phyloP scores from a whole-genome alignment of 2,797 vertebrate species.

The Trematomus bernacchii region DNA sequence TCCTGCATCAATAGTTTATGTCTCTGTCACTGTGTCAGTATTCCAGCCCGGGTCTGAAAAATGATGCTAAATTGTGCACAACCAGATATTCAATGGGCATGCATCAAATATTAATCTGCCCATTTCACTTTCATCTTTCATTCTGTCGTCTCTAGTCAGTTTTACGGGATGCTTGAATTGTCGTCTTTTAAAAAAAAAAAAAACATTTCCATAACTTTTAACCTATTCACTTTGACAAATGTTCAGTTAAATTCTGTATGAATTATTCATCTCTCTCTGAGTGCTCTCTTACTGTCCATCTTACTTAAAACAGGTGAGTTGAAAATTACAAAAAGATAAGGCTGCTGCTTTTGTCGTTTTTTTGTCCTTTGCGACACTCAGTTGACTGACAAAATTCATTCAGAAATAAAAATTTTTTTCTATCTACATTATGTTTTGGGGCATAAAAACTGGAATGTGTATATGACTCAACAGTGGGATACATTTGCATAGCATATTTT shows the following conservation, averaged over 20 bases:
- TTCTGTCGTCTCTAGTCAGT: not conserved
- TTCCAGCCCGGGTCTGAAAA: not conserved
- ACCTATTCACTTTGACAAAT: not conserved
- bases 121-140: not conserved
- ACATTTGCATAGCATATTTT: not conserved
- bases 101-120: not conserved
- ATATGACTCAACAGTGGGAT: not conserved
- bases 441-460: not conserved
- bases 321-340: not conserved
- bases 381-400: not conserved
- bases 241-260: not conserved
- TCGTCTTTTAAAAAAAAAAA: not conserved
- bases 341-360: not conserved
- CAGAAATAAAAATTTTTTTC: not conserved
- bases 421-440: not conserved
- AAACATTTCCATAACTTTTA: not conserved
- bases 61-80: not conserved
- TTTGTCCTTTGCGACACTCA: not conserved
- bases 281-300: not conserved
- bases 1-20: slow-evolving; percentile 31
- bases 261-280: not conserved
- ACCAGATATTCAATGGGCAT: not conserved
- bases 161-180: not conserved
- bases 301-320: not conserved
- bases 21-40: slow-evolving; percentile 42